A percentile compares a stretch with the other conserved stretches of the same genome.
Conservation (phyloP, 23 tunicate genomes). For the Diplosoma virens region DNA sequence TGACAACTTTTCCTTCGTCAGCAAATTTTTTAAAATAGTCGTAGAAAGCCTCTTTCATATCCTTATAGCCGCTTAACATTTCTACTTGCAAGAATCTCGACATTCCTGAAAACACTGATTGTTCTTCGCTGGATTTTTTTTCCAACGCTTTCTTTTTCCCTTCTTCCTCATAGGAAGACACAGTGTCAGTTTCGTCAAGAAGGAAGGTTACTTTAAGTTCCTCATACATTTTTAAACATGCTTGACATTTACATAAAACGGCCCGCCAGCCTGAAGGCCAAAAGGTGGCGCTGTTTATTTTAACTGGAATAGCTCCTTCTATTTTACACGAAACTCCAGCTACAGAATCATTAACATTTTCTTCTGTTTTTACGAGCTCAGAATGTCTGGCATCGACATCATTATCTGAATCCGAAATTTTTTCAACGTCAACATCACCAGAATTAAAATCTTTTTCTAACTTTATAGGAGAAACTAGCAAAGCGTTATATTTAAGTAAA, state of each 20-base stretch:
- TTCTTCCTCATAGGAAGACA: conserved; percentile 57
- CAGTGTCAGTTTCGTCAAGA: conserved; percentile 58
- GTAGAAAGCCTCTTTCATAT: conserved; percentile 51
- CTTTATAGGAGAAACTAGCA: conserved; percentile 36
- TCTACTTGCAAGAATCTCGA: conserved; percentile 56
- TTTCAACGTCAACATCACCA: conserved; percentile 4
- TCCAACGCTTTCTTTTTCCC: conserved; percentile 38
- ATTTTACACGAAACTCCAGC: conserved; percentile 16
- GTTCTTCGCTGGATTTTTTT: conserved; percentile 1
- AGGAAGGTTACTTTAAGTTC: conserved; percentile 56
- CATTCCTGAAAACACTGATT: conserved; percentile 40
- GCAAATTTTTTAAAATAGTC: conserved; percentile 59
- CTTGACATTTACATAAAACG: conserved; percentile 61
- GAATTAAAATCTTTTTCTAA: conserved; percentile 13
- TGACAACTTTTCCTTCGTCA: conserved; percentile 70
- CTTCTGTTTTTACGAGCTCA: background rate
- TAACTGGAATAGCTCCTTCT: conserved; percentile 10
- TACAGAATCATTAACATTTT: background rate
- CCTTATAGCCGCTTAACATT: conserved; percentile 68
- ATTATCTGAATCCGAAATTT: background rate
- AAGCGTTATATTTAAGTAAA: conserved; percentile 48
- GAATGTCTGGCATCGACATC: background rate
- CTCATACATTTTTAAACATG: conserved; percentile 38
- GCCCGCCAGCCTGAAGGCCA: conserved; percentile 75
- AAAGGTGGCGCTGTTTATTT: conserved; percentile 66